These are phyloP conservation scores for Equus przewalskii DNA, from an alignment of 2,113 vertebrate genomes.

Conservation along the genomic window DNA sequence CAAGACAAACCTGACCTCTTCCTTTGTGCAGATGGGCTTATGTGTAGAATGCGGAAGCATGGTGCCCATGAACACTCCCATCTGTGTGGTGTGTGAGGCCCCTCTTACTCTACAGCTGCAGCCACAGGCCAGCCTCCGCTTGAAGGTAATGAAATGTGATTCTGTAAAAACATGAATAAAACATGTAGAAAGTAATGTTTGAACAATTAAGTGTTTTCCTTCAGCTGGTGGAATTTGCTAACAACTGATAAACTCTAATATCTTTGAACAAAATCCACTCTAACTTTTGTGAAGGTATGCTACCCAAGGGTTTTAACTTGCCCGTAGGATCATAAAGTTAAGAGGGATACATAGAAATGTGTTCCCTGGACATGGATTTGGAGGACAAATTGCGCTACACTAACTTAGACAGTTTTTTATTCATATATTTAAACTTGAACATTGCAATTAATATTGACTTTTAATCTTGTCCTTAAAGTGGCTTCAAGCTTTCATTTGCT, in stretches of 20 bases:
- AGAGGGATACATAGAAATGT: not conserved
- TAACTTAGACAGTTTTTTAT: constrained; percentile 17
- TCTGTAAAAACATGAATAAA: constrained; percentile 32
- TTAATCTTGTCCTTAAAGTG: constrained; percentile 3
- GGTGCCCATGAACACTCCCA: constrained; percentile 91
- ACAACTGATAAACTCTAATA: not conserved
- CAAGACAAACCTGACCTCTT: constrained; percentile 23
- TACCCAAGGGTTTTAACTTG: not conserved
- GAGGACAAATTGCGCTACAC: not conserved
- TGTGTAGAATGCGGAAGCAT: constrained; percentile 91
- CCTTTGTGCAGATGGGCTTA: constrained; percentile 87
- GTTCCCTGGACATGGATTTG: not conserved
- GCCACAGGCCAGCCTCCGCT: constrained; percentile 84
- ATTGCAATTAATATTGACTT: not conserved
- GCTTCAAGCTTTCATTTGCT: constrained; percentile 2
- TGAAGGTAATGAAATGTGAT: constrained; percentile 88
- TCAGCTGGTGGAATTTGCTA: not conserved
- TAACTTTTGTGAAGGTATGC: not conserved
- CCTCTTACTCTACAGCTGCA: constrained; percentile 88
- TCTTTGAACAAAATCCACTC: constrained; percentile 18
- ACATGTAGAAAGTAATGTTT: not conserved
- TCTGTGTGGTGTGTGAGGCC: constrained; percentile 94
- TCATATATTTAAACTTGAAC: not conserved
- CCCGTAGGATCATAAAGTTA: not conserved
- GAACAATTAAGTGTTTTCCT: not conserved